A percentile compares a stretch with the other conserved stretches of the same genome.
Conservation (phyloP, 2,797 vertebrate genomes). For the Mastacembelus armatus region DNA sequence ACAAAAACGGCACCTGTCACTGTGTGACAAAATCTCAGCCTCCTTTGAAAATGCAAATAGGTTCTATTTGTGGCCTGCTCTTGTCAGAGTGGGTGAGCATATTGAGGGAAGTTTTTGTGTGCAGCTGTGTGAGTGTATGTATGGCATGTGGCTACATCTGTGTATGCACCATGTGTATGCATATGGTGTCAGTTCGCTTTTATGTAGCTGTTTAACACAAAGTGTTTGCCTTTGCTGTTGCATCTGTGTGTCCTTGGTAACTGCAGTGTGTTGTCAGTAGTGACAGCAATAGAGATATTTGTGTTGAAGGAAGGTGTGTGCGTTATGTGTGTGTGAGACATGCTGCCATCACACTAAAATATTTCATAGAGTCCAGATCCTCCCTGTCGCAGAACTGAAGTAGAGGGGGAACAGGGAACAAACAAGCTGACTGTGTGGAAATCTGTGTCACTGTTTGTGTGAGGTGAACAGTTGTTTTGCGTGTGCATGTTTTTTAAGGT, state of each 20-base stretch:
- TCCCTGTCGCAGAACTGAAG: conserved; percentile 20
- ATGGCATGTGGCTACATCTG: conserved; percentile 28
- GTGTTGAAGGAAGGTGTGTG: conserved; percentile 23
- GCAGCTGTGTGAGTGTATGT: conserved; percentile 29
- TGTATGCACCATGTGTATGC: conserved; percentile 8
- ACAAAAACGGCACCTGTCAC: conserved; percentile 62
- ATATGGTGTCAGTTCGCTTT: conserved; percentile 25
- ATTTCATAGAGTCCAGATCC: conserved; percentile 29
- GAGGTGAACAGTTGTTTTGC: not conserved
- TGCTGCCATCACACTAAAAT: conserved; percentile 8
- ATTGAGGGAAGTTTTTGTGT: conserved; percentile 63
- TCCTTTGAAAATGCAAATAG: conserved; percentile 79
- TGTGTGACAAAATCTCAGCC: conserved; percentile 49
- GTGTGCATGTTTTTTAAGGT: not conserved
- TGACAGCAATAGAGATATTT: conserved; percentile 18
- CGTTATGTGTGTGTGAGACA: not conserved
- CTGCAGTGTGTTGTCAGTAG: conserved; percentile 26
- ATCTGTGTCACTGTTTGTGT: not conserved
- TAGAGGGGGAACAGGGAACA: conserved; percentile 5
- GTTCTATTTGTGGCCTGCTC: conserved; percentile 76
- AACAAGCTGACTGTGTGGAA: conserved; percentile 26
- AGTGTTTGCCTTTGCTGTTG: conserved; percentile 18
- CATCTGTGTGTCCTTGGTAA: conserved; percentile 43
- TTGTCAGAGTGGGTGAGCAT: conserved; percentile 65
- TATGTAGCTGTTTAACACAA: conserved; percentile 43